Conservation (phyloP, 2,113 vertebrate genomes). For the Lontra canadensis region DNA sequence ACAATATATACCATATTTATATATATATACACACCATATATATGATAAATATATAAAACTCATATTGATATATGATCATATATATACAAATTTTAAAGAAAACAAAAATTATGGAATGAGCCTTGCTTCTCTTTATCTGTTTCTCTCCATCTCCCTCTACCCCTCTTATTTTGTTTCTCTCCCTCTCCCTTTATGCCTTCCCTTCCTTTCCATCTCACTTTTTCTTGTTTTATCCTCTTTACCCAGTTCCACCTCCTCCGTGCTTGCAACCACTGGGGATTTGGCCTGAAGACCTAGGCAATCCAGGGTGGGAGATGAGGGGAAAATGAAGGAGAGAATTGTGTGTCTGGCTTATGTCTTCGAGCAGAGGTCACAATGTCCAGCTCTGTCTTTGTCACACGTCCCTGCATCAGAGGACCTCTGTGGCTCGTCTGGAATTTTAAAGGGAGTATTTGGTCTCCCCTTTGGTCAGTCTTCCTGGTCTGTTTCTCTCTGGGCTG, state of each 20-base stretch:
- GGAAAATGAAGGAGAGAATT: neutral
- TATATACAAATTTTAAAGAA: neutral
- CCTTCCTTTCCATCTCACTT: neutral
- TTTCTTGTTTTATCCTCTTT: neutral
- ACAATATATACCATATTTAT: no score
- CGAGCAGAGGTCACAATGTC: no score
- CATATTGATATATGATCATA: no score
- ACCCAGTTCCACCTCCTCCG: neutral
- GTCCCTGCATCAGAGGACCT: neutral
- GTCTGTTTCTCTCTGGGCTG: neutral
- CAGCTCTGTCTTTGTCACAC: neutral
- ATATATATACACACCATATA: no score
- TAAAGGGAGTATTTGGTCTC: neutral
- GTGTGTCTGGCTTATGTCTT: neutral
- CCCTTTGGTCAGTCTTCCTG: neutral
- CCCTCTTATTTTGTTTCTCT: no score
- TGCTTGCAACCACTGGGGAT: neutral
- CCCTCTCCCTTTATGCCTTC: rapidly evolving
- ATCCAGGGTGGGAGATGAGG: neutral
- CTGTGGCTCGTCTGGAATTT: neutral
- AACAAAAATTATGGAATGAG: neutral
- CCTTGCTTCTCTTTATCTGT: neutral
- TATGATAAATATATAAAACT: neutral
- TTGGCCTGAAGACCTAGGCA: no score
- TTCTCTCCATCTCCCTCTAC: neutral